Evolutionary conservation across 2,113 vertebrate species (phyloP).

Genomic region (Pelobates fuscus): DNA sequence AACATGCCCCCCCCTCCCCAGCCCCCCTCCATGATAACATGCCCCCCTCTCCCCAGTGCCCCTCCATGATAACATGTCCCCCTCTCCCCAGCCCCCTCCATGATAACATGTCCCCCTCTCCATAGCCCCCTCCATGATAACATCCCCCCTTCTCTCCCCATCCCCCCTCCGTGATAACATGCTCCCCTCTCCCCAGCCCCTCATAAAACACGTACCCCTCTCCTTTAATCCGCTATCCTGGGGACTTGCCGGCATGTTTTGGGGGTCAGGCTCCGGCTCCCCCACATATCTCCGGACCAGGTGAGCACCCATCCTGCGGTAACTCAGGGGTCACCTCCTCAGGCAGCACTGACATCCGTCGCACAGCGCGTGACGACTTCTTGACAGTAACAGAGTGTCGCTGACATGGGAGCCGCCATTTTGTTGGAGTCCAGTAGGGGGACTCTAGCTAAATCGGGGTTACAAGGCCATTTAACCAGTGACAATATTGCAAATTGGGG

Average conservation of each 20-base stretch:
- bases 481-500: too few species aligned
- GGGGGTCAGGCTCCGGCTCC: slow-evolving; percentile 26
- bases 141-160: background rate
- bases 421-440: too few species aligned
- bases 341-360: background rate
- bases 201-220: background rate
- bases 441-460: too few species aligned
- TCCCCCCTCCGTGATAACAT: background rate
- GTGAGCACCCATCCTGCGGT: slow-evolving; percentile 10
- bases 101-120: background rate
- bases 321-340: slow-evolving; percentile 29
- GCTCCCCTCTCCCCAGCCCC: too few species aligned
- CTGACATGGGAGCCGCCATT: background rate
- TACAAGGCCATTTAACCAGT: too few species aligned
- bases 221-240: background rate
- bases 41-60: background rate
- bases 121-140: background rate
- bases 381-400: background rate
- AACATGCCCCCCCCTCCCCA: too few species aligned
- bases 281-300: slow-evolving; percentile 14
- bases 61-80: background rate
- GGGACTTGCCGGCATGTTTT: slow-evolving; percentile 12
- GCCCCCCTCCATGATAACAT: too few species aligned
- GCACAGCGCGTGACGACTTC: background rate
- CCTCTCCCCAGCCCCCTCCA: background rate